Evolutionary conservation across 2,113 vertebrate genomes (phyloP), one percentile per base, ranked within the genome.

Genomic region (Poeciliopsis retropinna): DNA sequence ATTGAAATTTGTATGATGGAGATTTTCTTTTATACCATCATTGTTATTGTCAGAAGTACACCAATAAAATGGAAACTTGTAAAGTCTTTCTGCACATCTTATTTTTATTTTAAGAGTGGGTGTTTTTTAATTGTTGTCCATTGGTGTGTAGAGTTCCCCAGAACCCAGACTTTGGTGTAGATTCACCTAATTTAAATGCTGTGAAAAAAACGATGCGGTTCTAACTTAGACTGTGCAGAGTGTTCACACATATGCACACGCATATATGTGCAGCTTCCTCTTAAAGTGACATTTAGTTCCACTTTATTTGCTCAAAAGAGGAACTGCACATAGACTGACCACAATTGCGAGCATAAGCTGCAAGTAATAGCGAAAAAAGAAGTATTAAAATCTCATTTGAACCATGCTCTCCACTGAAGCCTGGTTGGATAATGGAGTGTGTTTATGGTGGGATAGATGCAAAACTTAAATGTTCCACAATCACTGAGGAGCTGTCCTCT

Each of bases 1-100:
- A 88, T 90, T 89, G 73, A 92, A 90, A 92, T 94, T 94, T 94
- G 79, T 94, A 93, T 91, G 92, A 93, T 90, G 91, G 91, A 89
- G 84, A 90, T 87, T 92, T 93, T 92, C 86, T 94, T 93, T 92
- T 94, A 88, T 92, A 91, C 88, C 85, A 93, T 92, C 91, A 91
- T 91, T 92, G 92, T 93, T 93, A 88, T 91, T 92, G 89, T 92
- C 88, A 86, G 30, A 91, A 93, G 76, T 91, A 89, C 91, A 89
- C 88, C 91, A 93, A 94, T 95, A 94, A 95, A 94, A 81, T 61
- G 30, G 51, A 88, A 90, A 87, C 82, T 87, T 90, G 72, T 90
- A 84, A 91, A 83, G 61, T 17, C 2, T 71, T 1, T 66, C 3
- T 30, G 44, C 2, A 28, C 62, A 11, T 27, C 17, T 15, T 30